Percentiles rank a stretch among this genome's conserved stretches.
Evolutionary conservation across 2,888 invertebrate genomes (phyloP).

Genomic region (Myathropa florea): DNA sequence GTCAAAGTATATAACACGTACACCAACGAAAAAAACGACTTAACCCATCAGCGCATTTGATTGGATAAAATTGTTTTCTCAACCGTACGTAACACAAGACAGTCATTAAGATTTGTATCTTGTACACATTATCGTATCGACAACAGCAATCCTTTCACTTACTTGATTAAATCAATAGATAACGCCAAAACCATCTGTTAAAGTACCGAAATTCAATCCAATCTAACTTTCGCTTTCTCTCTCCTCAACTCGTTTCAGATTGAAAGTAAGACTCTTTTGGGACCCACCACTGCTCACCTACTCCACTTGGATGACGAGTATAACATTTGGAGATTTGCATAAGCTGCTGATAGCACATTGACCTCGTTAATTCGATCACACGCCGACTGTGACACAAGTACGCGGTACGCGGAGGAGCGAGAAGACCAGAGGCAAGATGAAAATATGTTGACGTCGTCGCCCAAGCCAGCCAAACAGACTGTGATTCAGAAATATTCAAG

Average conservation of each 20-base stretch:
- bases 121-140: not conserved
- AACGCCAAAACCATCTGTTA: not conserved
- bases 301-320: conserved; percentile 30
- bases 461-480: conserved; percentile 27
- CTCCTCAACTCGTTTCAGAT: conserved; percentile 48
- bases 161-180: not conserved
- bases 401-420: not conserved
- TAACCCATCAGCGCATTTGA: not conserved
- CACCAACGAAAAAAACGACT: not conserved
- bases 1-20: not conserved
- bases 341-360: conserved; percentile 53
- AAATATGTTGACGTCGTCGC: conserved; percentile 32
- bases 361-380: conserved; percentile 20
- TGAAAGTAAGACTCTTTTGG: conserved; percentile 34
- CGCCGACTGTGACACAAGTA: not conserved
- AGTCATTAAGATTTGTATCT: not conserved
- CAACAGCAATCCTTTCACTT: not conserved
- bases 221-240: conserved; percentile 63
- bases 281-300: conserved; percentile 13
- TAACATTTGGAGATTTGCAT: conserved; percentile 41
- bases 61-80: not conserved
- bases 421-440: not conserved
- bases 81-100: not conserved
- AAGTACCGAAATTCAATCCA: not conserved
- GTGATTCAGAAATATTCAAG: conserved; percentile 51